Evolutionary conservation across 2,797 vertebrate genomes (phyloP), one percentile per base, ranked within the genome.

Genomic region (Mustela erminea): DNA sequence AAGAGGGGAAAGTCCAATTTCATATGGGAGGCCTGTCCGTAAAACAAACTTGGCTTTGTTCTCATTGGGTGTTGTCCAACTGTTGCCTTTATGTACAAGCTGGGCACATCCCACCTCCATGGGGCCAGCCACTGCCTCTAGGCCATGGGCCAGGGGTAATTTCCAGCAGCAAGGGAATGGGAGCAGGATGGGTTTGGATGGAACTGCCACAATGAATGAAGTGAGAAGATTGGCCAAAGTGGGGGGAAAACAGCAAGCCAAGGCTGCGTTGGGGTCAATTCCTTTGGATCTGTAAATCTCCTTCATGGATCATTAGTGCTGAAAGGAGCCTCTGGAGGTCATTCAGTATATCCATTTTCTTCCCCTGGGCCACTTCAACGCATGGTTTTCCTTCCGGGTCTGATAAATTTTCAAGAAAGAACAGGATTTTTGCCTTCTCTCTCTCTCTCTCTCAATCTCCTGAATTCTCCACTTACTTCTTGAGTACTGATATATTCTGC

Each of bases 371-470:
- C 93, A 93, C 35, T 90, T 72, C 86, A 41, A 90, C 75, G 38
- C 86, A 41, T 87, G 68, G 64, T n/a, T 92, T 90, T 87, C 56
- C 84, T 91, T 86, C 84, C 72, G 94, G 64, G 7, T 62, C 87
- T 87, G 93, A 90, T 23, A 95, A 49, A 56, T 68, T 80, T 95
- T 96, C 78, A 77, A 84, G 68, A 78, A 95, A 93, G 49, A 83
- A 23, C 38, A 75, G 29, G 29, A 1, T 58, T 90, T 90, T 14
- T 21, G 10, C 14, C 2, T 77, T 93, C 32, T 58, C 41, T 54
- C 46, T 43, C 7, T 60, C 46, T 60, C 52, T 56, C n/a, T 66
- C 14, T 66, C 27, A 60, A 78, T 70, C 11, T 29, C 38, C 29
- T 52, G 25, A 35, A 18, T 80, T 66, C 21, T 75, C 80, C 23